These are phyloP conservation scores for Apodemia hepburni DNA, from an alignment of 2,888 invertebrate genomes.

Conservation along the genomic window DNA sequence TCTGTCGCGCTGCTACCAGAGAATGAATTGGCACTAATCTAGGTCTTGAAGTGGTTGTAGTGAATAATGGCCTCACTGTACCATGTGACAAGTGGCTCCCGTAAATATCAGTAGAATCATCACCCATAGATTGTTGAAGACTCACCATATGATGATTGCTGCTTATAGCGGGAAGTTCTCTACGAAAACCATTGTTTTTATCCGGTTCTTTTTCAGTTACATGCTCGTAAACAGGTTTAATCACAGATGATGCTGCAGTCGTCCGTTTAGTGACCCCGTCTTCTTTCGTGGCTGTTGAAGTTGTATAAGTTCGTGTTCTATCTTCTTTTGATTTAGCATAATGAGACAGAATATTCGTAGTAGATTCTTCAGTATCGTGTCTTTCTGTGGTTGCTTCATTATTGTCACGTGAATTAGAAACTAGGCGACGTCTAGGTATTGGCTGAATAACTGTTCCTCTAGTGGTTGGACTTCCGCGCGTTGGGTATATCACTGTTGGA, in stretches of 20 bases:
- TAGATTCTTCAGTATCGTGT: slow-evolving; percentile 51
- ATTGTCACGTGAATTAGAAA: slow-evolving; percentile 42
- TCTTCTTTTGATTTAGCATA: slow-evolving; percentile 56
- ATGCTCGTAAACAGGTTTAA: slow-evolving; percentile 79
- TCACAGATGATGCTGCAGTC: slow-evolving; percentile 54
- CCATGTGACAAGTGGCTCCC: slow-evolving; percentile 83
- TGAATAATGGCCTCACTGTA: slow-evolving; percentile 84
- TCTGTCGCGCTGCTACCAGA: slow-evolving; percentile 68
- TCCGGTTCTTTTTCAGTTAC: slow-evolving; percentile 64
- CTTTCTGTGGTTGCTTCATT: slow-evolving; percentile 50
- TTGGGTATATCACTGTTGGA: slow-evolving; percentile 73
- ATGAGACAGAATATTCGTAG: slow-evolving; percentile 53
- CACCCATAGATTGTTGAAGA: slow-evolving; percentile 80
- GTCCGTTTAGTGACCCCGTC: slow-evolving; percentile 64
- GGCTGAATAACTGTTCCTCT: slow-evolving; percentile 83
- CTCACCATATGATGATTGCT: slow-evolving; percentile 77
- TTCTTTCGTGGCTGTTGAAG: slow-evolving; percentile 43
- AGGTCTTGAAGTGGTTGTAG: slow-evolving; percentile 80
- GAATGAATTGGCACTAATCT: slow-evolving; percentile 76
- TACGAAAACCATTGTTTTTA: slow-evolving; percentile 81
- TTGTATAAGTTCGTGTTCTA: slow-evolving; percentile 47
- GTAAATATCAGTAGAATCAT: slow-evolving; percentile 85
- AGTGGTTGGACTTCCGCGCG: slow-evolving; percentile 75
- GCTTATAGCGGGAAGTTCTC: slow-evolving; percentile 81
- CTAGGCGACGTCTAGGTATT: slow-evolving; percentile 78